Conservation (phyloP, 2,888 invertebrate species). For the Macrosoma leucophasiata region DNA sequence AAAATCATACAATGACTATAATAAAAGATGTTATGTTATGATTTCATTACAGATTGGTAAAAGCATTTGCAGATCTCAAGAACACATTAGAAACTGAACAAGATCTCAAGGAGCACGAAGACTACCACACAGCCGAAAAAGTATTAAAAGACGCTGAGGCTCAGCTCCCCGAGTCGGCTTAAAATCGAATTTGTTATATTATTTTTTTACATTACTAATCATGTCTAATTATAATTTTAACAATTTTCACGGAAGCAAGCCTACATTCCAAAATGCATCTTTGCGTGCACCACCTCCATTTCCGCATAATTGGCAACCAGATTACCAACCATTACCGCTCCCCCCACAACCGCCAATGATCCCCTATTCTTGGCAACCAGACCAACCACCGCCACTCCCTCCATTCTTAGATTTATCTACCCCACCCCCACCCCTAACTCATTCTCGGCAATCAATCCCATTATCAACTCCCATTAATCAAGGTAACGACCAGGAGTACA, state of each 20-base stretch:
- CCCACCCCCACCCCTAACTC: no score
- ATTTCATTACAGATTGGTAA: conserved; percentile 78
- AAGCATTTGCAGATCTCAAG: conserved; percentile 86
- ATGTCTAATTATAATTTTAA: conserved; percentile 59
- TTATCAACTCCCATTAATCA: conserved; percentile 7
- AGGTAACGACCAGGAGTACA: conserved; percentile 38
- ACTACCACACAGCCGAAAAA: conserved; percentile 80
- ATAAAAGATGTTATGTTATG: conserved; percentile 23
- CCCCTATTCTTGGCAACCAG: no score
- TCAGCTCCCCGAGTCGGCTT: conserved; percentile 65
- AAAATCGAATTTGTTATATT: conserved; percentile 35
- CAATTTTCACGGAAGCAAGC: conserved; percentile 42
- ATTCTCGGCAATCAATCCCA: no score
- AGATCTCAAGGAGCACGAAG: conserved; percentile 84
- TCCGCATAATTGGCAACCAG: conserved; percentile 31
- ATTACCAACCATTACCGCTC: conserved; percentile 20
- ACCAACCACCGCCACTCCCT: no score
- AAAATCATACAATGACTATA: no score
- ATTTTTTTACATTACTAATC: conserved; percentile 47
- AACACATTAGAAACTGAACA: conserved; percentile 82
- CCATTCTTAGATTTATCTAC: no score
- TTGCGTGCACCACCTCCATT: conserved; percentile 36
- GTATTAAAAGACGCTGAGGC: conserved; percentile 80
- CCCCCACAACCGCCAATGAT: conserved; percentile 5
- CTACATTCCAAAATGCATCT: conserved; percentile 57